Evolutionary conservation across 2,113 vertebrate species (phyloP).

Genomic region (Bos indicus): DNA sequence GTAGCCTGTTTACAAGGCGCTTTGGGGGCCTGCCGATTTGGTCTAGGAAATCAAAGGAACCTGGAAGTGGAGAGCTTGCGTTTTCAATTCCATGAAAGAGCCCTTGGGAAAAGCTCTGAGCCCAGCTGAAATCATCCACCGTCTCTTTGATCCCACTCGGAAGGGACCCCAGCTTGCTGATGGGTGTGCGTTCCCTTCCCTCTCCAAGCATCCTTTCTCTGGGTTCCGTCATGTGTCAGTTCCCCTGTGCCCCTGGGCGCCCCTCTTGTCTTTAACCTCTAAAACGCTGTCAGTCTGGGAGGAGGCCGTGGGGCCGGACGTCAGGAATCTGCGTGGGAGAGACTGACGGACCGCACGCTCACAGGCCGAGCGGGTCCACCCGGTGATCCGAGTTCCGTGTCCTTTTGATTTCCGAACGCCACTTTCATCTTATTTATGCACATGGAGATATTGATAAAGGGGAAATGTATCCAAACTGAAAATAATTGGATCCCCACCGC

Average conservation of each 20-base stretch:
- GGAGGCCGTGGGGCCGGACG: background rate
- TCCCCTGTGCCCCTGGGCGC: background rate
- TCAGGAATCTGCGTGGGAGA: slow-evolving; percentile 12
- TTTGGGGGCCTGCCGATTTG: background rate
- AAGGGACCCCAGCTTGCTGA: slow-evolving; percentile 58
- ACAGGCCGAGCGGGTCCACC: background rate
- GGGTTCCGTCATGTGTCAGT: background rate
- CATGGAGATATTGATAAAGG: slow-evolving; percentile 55
- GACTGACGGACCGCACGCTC: background rate
- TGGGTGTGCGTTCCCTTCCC: background rate
- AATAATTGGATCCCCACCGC: slow-evolving; percentile 9
- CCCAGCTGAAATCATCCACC: background rate
- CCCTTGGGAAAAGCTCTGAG: background rate
- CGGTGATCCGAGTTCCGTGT: background rate
- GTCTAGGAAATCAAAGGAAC: background rate
- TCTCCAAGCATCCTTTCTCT: background rate
- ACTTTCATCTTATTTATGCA: slow-evolving; percentile 66
- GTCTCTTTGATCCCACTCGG: slow-evolving; percentile 53
- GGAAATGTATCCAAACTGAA: slow-evolving; percentile 51
- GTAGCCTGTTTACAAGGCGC: background rate
- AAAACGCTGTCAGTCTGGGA: rapidly evolving
- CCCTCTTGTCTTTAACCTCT: slow-evolving; percentile 20
- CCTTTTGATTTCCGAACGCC: slow-evolving; percentile 13
- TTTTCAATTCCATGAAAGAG: background rate
- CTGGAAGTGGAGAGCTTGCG: background rate